These are phyloP conservation scores for Ibycter americanus DNA, from an alignment of 2,797 vertebrate genomes.

Conservation along the genomic window DNA sequence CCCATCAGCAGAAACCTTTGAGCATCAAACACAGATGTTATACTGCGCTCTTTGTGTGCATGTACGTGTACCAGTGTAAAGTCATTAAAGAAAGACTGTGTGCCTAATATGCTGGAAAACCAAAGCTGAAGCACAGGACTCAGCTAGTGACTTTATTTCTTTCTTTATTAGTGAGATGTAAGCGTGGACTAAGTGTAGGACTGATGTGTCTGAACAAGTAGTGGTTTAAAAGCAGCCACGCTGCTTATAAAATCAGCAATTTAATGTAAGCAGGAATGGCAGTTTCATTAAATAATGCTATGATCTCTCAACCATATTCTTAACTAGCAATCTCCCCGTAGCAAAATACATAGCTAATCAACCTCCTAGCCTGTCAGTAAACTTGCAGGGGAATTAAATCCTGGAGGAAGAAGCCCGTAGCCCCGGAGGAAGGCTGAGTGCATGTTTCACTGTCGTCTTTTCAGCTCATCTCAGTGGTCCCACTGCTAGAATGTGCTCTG, in stretches of 20 bases:
- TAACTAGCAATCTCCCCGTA: slow-evolving; percentile 62
- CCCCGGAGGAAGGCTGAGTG: slow-evolving; percentile 77
- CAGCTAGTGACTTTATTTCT: background rate
- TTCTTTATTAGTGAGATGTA: background rate
- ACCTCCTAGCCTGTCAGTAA: slow-evolving; percentile 60
- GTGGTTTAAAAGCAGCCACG: slow-evolving; percentile 48
- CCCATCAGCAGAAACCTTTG: slow-evolving; percentile 59
- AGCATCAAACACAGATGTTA: slow-evolving; percentile 51
- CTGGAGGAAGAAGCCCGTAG: slow-evolving; percentile 73
- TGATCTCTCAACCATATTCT: slow-evolving; percentile 67
- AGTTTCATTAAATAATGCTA: slow-evolving; percentile 69
- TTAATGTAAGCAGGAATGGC: slow-evolving; percentile 33
- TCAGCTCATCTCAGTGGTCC: slow-evolving; percentile 82
- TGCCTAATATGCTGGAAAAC: slow-evolving; percentile 26
- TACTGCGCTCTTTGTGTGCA: slow-evolving; percentile 50
- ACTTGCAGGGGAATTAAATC: slow-evolving; percentile 78
- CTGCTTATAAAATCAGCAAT: slow-evolving; percentile 43
- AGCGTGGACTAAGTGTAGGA: background rate
- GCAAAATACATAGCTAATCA: slow-evolving; percentile 76
- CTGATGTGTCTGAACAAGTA: background rate
- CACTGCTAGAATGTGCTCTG: slow-evolving; percentile 84
- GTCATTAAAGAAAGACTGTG: background rate
- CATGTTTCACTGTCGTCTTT: slow-evolving; percentile 79
- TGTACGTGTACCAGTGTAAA: background rate
- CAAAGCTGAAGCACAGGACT: background rate